Conservation (phyloP, 2,888 invertebrate genomes). For the Amblyteles armatorius region DNA sequence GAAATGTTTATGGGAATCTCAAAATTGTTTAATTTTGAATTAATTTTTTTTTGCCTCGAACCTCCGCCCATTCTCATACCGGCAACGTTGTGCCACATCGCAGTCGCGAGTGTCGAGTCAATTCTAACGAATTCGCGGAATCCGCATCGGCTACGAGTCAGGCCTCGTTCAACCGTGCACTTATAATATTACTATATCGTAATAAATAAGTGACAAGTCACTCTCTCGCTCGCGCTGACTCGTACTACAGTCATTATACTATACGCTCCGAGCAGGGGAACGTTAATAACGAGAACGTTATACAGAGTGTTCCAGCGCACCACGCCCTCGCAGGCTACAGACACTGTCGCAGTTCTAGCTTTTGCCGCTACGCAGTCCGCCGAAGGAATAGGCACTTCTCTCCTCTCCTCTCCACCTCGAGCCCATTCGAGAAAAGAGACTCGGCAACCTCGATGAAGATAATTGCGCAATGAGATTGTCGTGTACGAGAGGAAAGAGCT, state of each 20-base stretch:
- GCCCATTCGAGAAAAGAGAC: constrained; percentile 51
- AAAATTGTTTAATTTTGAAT: neutral
- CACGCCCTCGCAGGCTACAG: constrained; percentile 66
- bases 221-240: constrained; percentile 54
- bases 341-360: constrained; percentile 31
- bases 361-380: constrained; percentile 63
- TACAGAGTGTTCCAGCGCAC: constrained; percentile 56
- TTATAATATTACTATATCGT: constrained; percentile 57
- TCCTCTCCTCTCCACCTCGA: constrained; percentile 26
- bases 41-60: neutral
- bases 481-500: constrained; percentile 53
- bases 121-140: constrained; percentile 53
- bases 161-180: constrained; percentile 39
- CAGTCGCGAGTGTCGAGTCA: constrained; percentile 29
- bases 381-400: constrained; percentile 59
- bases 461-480: constrained; percentile 65
- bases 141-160: constrained; percentile 35
- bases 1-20: no score
- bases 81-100: constrained; percentile 12
- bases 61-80: neutral
- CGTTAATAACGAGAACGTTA: constrained; percentile 67
- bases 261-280: constrained; percentile 47
- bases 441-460: constrained; percentile 67
- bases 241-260: constrained; percentile 59
- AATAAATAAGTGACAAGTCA: constrained; percentile 67